Percentiles rank a stretch among this genome's conserved stretches.
Evolutionary conservation across 2,797 vertebrate species (phyloP).

Genomic region (Pagetopsis macropterus): DNA sequence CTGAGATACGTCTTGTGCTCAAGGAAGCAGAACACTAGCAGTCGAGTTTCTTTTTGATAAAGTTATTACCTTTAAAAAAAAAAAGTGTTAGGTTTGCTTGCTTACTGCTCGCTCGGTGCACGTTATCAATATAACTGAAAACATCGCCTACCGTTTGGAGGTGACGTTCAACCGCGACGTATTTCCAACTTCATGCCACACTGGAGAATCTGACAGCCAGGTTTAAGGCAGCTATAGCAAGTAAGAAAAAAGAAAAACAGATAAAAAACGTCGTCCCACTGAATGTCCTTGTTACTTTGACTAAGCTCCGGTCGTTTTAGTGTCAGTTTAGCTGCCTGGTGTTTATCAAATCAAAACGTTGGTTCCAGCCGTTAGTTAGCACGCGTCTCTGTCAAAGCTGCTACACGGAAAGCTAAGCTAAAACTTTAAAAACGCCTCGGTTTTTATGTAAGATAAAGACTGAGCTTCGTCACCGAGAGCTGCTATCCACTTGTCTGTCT

Average conservation of each 20-base stretch:
- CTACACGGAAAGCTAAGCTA: not conserved
- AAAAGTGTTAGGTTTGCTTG: not conserved
- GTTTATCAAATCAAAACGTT: not conserved
- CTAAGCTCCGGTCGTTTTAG: not conserved
- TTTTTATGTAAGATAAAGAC: constrained; percentile 4
- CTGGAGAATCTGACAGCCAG: not conserved
- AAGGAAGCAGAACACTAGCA: not conserved
- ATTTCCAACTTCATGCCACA: constrained; percentile 20
- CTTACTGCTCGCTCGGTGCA: not conserved
- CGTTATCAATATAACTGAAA: not conserved
- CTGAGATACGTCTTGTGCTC: not conserved
- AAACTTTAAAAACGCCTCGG: constrained; percentile 1
- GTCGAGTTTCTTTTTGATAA: not conserved
- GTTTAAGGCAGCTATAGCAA: not conserved
- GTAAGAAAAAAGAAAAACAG: not conserved
- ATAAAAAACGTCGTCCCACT: not conserved
- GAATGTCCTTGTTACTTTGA: not conserved
- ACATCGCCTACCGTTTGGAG: constrained; percentile 61
- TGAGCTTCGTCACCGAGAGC: constrained; percentile 9
- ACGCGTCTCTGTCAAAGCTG: constrained; percentile 5
- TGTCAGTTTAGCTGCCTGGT: not conserved
- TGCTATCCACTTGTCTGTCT: constrained; percentile 27
- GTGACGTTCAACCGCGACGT: constrained; percentile 40
- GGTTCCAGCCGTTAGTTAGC: constrained; percentile 11
- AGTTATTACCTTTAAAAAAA: not conserved